Conservation (phyloP, 2,888 invertebrate species). For the Microchrysa polita region DNA sequence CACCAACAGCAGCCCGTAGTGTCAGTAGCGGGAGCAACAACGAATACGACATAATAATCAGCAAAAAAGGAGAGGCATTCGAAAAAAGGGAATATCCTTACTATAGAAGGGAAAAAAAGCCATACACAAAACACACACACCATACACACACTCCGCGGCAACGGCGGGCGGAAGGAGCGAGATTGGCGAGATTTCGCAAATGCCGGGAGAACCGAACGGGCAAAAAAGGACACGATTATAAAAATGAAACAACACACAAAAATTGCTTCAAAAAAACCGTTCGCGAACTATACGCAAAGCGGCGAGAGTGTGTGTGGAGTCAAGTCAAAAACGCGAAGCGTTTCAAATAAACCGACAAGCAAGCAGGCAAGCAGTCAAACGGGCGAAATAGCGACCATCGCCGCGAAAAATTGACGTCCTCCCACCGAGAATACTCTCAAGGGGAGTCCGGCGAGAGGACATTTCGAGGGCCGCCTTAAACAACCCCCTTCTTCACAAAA, state of each 20-base stretch:
- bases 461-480: no score
- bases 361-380: no score
- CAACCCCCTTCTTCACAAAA: no score
- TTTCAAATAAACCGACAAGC: no score
- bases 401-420: no score
- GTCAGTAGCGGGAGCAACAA: slow-evolving; percentile 24
- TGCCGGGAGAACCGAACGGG: slow-evolving; percentile 23
- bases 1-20: not conserved
- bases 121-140: slow-evolving; percentile 37
- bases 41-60: slow-evolving; percentile 44
- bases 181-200: no score
- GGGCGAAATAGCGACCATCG: no score
- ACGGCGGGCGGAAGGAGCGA: no score
- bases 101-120: slow-evolving; percentile 39
- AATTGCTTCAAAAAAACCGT: not conserved
- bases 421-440: no score
- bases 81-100: slow-evolving; percentile 24
- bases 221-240: slow-evolving; percentile 41
- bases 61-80: slow-evolving; percentile 16
- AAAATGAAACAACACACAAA: slow-evolving; percentile 28
- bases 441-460: no score
- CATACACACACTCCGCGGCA: slow-evolving; percentile 14
- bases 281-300: slow-evolving; percentile 6
- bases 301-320: not conserved
- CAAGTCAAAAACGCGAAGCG: not conserved